Conservation (phyloP, 2,888 invertebrate genomes). For the Leptogaster cylindrica region DNA sequence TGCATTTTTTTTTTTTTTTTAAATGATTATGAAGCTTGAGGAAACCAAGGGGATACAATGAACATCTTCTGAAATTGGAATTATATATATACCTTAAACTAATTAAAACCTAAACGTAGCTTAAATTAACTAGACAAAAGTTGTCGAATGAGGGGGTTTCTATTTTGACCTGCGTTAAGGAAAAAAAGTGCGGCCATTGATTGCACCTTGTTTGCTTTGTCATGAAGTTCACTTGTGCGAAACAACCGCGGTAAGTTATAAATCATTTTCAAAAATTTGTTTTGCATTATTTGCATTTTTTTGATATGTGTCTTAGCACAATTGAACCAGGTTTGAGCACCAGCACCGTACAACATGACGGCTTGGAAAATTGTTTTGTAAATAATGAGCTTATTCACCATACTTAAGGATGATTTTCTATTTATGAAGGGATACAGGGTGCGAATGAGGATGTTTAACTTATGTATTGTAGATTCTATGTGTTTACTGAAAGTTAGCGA, state of each 20-base stretch:
- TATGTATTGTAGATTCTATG: not conserved
- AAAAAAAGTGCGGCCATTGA: too few species aligned
- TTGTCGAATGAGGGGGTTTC: too few species aligned
- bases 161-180: too few species aligned
- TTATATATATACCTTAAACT: too few species aligned
- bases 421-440: not conserved
- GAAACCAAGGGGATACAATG: too few species aligned
- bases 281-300: not conserved
- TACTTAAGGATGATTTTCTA: not conserved
- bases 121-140: too few species aligned
- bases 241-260: not conserved
- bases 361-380: conserved; percentile 18
- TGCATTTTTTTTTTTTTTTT: too few species aligned
- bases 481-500: not conserved
- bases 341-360: not conserved
- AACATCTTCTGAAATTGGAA: too few species aligned
- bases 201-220: too few species aligned
- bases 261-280: too few species aligned
- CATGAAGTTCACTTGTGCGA: not conserved
- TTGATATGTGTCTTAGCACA: not conserved
- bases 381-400: conserved; percentile 7
- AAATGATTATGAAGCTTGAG: too few species aligned
- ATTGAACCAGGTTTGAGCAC: not conserved
- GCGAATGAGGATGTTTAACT: not conserved
- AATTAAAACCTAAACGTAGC: too few species aligned